Evolutionary conservation across 2,797 vertebrate species (phyloP), one percentile per base, ranked within the genome.

Genomic region (Danio choprae): DNA sequence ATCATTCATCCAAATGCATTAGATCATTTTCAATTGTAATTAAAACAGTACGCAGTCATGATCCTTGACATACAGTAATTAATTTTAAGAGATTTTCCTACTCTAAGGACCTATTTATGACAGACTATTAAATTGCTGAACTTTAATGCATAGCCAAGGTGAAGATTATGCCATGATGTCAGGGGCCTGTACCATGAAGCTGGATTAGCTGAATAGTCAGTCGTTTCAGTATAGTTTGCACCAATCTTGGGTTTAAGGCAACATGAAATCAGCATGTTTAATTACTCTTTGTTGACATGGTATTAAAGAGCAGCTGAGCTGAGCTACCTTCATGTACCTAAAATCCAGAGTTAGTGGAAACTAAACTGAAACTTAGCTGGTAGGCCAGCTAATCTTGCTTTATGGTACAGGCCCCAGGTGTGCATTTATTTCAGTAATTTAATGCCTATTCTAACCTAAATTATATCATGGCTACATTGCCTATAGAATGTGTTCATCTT

Each of bases 1-100:
- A 77, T 48, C 8, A 63, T 41, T 56, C 15, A 56, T 71, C 11
- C 40, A 71, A 60, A 77, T 63, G 29, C 41, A 4, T 65, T 50
- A 43, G 6, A 12, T 16, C 4, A 58, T 16, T 77, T 81, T 53
- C 44, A 60, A 44, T 12, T 13, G n/a, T 50, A 64, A 13, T 53
- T 13, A 48, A 7, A 13, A 36, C n/a, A 64, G 72, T 22, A 20
- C 16, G 4, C 43, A 40, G 43, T 65, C 41, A 10, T 41, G 36
- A 53, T 64, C 60, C 18, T 55, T 51, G n/a, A 75, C n/a, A 43
- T 13, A 8, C 1, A 4, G 13, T 40, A 50, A 50, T 40, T 1
- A 60, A 13, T 4, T 60, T n/a, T 38, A 38, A 7, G 18, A 46
- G 16, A 12, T 16, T 55, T 70, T 41, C 22, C 46, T 55, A 41